Percentiles rank a stretch among this genome's conserved stretches.
These are phyloP conservation scores for Sycophila texana DNA, from an alignment of 2,888 invertebrate species.

Conservation along the genomic window DNA sequence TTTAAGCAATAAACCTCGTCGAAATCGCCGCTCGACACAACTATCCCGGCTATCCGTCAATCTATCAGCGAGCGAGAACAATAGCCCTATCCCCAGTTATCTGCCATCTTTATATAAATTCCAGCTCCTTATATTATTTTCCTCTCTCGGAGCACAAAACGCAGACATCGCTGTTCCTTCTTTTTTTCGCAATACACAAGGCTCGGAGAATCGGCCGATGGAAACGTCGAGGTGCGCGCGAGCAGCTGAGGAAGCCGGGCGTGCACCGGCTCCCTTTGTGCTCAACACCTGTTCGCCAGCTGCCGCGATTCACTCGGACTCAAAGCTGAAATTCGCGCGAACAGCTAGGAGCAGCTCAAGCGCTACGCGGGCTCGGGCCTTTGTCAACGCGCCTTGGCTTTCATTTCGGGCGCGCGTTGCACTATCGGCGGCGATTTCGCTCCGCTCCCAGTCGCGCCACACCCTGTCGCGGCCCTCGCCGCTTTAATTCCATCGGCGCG, in stretches of 20 bases:
- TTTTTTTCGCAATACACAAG: neutral
- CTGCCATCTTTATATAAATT: neutral
- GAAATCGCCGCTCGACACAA: constrained; percentile 14
- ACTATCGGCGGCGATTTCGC: constrained; percentile 57
- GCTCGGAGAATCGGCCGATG: too few relatives aligned
- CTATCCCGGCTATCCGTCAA: constrained; percentile 8
- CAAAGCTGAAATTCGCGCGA: neutral
- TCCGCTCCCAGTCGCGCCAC: constrained; percentile 59
- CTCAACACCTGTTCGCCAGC: constrained; percentile 73
- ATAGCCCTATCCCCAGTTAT: neutral
- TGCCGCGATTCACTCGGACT: constrained; percentile 59
- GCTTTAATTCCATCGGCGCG: constrained; percentile 58
- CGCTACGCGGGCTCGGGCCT: constrained; percentile 15
- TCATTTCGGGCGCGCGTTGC: constrained; percentile 16
- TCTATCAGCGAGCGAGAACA: constrained; percentile 2
- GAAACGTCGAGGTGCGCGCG: constrained; percentile 13
- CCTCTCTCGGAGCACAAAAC: neutral
- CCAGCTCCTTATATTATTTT: neutral
- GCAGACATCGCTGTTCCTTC: neutral
- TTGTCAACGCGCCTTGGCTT: constrained; percentile 42
- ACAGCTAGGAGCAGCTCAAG: neutral
- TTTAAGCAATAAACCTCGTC: constrained; percentile 35
- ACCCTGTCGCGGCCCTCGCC: constrained; percentile 43
- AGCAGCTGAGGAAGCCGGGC: constrained; percentile 68
- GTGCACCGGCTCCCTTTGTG: neutral